phyloP scores from a whole-genome alignment of 2,888 invertebrate genomes.

The Caenorhabditis angaria region DNA sequence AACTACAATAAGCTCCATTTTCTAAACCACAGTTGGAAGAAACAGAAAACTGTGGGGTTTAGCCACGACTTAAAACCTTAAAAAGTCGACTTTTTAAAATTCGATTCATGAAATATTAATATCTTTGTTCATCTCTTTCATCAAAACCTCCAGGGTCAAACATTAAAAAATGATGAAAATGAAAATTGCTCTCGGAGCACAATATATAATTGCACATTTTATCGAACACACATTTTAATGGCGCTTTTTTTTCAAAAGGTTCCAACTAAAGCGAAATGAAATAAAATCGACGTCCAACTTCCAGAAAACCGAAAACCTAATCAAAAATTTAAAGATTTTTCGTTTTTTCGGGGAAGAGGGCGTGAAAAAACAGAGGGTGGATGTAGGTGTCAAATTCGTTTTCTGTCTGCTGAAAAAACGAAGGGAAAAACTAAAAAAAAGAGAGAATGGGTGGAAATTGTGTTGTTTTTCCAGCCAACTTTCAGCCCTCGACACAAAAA shows the following conservation, averaged over 20 bases:
- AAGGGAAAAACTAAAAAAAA: neutral
- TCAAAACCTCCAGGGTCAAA: neutral
- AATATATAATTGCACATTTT: neutral
- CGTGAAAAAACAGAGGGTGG: too few species aligned
- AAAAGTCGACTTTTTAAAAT: too few species aligned
- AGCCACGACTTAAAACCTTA: too few species aligned
- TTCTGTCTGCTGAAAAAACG: neutral
- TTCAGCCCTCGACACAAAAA: neutral
- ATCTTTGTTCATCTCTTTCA: neutral
- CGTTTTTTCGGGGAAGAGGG: neutral
- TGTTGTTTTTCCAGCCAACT: neutral
- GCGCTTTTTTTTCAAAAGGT: too few species aligned
- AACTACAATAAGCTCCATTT: too few species aligned
- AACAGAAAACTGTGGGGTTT: too few species aligned
- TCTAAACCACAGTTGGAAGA: too few species aligned
- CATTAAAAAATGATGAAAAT: too few species aligned
- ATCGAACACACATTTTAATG: slow-evolving; percentile 2
- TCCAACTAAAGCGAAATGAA: too few species aligned
- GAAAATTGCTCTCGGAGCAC: neutral
- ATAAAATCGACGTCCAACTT: too few species aligned
- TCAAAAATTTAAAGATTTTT: neutral
- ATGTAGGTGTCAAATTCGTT: neutral
- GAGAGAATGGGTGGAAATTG: slow-evolving; percentile 3
- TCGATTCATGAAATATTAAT: too few species aligned
- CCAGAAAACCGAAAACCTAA: too few species aligned